Base-by-base conservation (phyloP, 2,888 invertebrate species). In the Lasiommata megera region DNA sequence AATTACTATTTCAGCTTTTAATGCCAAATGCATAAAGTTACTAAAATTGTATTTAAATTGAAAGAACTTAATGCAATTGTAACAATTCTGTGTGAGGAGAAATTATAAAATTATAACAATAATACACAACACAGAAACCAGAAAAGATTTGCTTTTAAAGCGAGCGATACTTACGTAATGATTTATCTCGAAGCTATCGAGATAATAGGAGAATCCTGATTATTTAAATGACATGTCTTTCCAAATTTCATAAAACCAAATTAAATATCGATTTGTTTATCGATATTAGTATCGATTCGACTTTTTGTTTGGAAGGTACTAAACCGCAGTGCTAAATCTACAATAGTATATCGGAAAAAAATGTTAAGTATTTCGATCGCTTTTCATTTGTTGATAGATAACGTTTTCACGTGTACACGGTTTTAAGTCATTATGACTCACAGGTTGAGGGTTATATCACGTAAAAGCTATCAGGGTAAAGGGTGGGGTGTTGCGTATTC, bases 391-490 rank as follows among this genome's bases (percentile, higher is more conserved):
- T 23, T 23, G 23, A 23, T n/a, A n/a, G n/a, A n/a, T n/a, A n/a
- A n/a, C n/a, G n/a, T n/a, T n/a, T n/a, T n/a, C n/a, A n/a, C n/a
- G n/a, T n/a, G n/a, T n/a, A n/a, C n/a, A 23, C 5, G 5, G 5
- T 2, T 23, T 5, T 3, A 23, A 23, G 23, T 23, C 2, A 23
- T 23, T 23, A 23, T 23, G 23, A 23, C 23, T 23, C 5, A 23
- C 2, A 23, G 3, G 23, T 23, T 23, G 23, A 23, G 23, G 23
- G 5, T 1, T n/a, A n/a, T 14, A 47, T 34, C 9, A 12, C n/a
- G n/a, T n/a, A n/a, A n/a, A n/a, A n/a, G n/a, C 17, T 50, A 16
- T 50, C 50, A 50, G 38, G 50, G 38, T 50, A 50, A 50, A 11
- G 14, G 6, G 9, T 12, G 16, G 23, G 28, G 0, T 31, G 6